These are phyloP conservation scores for Timema podura DNA, from an alignment of 2,888 invertebrate genomes.

Conservation along the genomic window DNA sequence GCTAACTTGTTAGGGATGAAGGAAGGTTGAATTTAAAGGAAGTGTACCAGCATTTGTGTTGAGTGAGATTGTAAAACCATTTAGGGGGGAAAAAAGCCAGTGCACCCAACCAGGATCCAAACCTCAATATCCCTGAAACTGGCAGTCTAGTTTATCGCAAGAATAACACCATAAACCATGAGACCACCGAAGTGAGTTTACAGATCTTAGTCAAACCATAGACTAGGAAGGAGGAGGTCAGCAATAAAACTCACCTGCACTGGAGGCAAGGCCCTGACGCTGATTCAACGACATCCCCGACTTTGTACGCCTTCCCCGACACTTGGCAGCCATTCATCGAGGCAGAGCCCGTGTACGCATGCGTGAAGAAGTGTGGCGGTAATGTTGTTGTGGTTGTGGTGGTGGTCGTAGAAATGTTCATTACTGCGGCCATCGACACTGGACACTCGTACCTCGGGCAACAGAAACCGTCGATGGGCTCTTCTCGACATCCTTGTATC, in stretches of 20 bases:
- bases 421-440: conserved; percentile 77
- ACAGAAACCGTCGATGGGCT: conserved; percentile 90
- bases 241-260: conserved; percentile 74
- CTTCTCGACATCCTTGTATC: conserved; percentile 86
- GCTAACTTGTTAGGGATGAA: too few relatives aligned
- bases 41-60: too few relatives aligned
- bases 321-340: conserved; percentile 80
- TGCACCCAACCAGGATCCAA: too few relatives aligned
- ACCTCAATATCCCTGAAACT: too few relatives aligned
- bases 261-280: conserved; percentile 90
- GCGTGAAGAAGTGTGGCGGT: conserved; percentile 77
- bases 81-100: too few relatives aligned
- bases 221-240: background rate
- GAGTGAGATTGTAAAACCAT: too few relatives aligned
- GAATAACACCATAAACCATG: too few relatives aligned
- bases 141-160: too few relatives aligned
- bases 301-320: conserved; percentile 76
- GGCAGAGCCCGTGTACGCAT: conserved; percentile 71
- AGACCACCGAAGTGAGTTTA: too few relatives aligned
- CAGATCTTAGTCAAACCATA: background rate
- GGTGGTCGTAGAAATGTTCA: conserved; percentile 81
- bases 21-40: too few relatives aligned
- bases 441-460: conserved; percentile 93
- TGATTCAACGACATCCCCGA: conserved; percentile 78
- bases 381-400: conserved; percentile 75